phyloP scores from a whole-genome alignment of 30 jellyfish, hydroid and myxozoan genomes.

The Hydractinia echinata region DNA sequence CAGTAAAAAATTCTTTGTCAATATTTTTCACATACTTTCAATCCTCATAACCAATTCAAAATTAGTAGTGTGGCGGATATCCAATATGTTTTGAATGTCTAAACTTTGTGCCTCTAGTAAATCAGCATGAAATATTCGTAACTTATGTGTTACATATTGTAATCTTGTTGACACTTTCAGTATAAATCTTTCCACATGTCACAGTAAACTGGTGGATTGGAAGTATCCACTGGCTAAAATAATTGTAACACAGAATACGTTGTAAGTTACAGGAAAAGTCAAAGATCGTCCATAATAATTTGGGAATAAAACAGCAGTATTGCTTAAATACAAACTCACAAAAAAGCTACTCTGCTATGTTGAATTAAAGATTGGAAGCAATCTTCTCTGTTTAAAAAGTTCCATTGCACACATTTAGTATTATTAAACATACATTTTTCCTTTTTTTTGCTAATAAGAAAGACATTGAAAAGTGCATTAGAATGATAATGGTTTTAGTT shows the following conservation, averaged over 20 bases:
- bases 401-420: too few relatives aligned
- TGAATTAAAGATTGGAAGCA: too few relatives aligned
- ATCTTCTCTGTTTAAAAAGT: too few relatives aligned
- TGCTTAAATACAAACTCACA: too few relatives aligned
- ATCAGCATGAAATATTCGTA: constrained; percentile 69
- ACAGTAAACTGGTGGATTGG: constrained; percentile 54
- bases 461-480: too few relatives aligned
- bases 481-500: background rate
- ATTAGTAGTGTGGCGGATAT: constrained; percentile 68
- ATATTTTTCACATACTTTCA: constrained; percentile 61
- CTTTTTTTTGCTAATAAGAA: background rate
- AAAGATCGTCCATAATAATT: too few relatives aligned
- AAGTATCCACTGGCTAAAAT: constrained; percentile 28
- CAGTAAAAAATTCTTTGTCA: constrained; percentile 79
- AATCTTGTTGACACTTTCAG: constrained; percentile 58
- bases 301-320: too few relatives aligned
- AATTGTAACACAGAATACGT: background rate
- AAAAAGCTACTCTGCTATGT: too few relatives aligned
- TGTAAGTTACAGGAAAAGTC: too few relatives aligned
- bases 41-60: constrained; percentile 88
- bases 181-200: constrained; percentile 53
- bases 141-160: constrained; percentile 41
- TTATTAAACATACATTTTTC: background rate
- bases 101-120: constrained; percentile 70
- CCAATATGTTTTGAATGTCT: constrained; percentile 68